Conservation (phyloP, 2,797 vertebrate genomes). For the Denticeps clupeoides region DNA sequence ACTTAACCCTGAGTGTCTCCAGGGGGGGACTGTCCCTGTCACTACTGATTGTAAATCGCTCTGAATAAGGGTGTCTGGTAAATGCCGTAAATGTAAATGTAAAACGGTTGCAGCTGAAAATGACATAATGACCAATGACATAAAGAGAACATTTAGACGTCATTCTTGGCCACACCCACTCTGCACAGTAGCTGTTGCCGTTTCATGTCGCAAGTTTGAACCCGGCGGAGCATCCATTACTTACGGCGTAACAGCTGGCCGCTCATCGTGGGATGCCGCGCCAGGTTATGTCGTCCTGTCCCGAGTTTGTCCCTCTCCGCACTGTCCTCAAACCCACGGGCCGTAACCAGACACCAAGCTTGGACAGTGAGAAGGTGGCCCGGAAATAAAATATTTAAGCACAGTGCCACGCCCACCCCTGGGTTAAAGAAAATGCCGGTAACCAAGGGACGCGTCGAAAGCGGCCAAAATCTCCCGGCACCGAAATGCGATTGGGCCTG, state of each 20-base stretch:
- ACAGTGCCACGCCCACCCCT: conserved; percentile 32
- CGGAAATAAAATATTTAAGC: conserved; percentile 47
- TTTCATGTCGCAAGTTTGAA: too few species aligned
- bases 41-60: too few species aligned
- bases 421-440: conserved; percentile 30
- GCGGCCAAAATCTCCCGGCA: neutral
- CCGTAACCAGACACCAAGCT: conserved; percentile 27
- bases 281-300: conserved; percentile 1
- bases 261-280: conserved; percentile 13
- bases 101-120: neutral
- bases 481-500: conserved; percentile 23
- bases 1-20: too few species aligned
- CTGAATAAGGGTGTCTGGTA: too few species aligned
- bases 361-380: conserved; percentile 31
- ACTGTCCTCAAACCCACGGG: conserved; percentile 12
- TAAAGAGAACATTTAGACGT: neutral
- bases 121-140: neutral
- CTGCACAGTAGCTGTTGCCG: too few species aligned
- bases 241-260: conserved; percentile 17
- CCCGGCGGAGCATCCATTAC: conserved; percentile 7
- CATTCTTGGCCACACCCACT: too few species aligned
- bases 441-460: conserved; percentile 15
- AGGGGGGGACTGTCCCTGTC: too few species aligned
- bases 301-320: conserved; percentile 10
- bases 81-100: neutral